These are phyloP conservation scores for Phalacrocorax pelagicus DNA, from an alignment of 2,113 vertebrate species.

Conservation along the genomic window DNA sequence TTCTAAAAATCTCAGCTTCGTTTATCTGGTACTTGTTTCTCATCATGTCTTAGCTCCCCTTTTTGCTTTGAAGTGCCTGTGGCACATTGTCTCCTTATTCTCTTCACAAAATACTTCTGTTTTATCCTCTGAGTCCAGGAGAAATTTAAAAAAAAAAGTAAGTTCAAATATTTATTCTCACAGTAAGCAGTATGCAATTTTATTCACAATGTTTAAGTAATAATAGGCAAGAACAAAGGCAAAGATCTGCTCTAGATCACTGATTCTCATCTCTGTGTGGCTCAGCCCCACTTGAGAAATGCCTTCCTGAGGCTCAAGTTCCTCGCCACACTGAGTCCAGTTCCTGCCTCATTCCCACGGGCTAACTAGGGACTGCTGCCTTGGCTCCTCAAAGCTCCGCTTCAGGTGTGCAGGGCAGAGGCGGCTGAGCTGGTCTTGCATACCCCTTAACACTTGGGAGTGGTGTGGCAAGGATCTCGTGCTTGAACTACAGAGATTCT, in stretches of 20 bases:
- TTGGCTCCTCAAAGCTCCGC: neutral
- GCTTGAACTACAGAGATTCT: neutral
- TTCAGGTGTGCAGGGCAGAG: neutral
- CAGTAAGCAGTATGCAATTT: neutral
- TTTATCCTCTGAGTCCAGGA: neutral
- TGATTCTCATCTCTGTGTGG: neutral
- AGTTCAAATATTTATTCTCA: neutral
- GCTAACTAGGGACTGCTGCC: neutral
- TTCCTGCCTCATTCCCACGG: neutral
- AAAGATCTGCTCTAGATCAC: neutral
- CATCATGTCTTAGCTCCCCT: neutral
- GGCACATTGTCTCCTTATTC: neutral
- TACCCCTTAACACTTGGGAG: neutral
- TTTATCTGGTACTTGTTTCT: neutral
- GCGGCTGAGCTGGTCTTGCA: neutral
- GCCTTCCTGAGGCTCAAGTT: neutral
- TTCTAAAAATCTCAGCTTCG: neutral
- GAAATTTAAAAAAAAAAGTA: neutral
- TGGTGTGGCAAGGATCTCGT: neutral
- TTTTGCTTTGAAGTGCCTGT: neutral
- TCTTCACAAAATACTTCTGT: neutral
- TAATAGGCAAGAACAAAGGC: neutral
- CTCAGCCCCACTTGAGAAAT: neutral
- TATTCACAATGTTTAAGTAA: neutral
- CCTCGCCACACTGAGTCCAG: rapidly evolving